A percentile compares a stretch with the other conserved stretches of the same genome.
Conservation (phyloP, 2,888 invertebrate genomes). For the Drosophila stalkeri region DNA sequence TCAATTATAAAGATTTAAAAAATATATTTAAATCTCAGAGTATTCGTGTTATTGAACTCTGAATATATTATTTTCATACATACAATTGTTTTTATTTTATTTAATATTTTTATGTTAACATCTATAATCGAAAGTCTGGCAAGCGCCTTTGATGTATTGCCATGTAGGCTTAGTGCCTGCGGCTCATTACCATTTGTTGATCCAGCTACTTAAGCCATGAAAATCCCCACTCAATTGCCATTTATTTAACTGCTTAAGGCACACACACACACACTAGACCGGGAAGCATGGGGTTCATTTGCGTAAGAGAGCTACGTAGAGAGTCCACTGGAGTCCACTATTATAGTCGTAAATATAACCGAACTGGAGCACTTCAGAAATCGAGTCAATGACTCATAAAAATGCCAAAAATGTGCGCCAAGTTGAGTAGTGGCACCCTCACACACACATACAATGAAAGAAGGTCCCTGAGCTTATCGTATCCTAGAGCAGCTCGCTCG, state of each 20-base stretch:
- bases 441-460: constrained; percentile 1
- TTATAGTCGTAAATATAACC: constrained; percentile 44
- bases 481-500: constrained; percentile 39
- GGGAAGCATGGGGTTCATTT: constrained; percentile 39
- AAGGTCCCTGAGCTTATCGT: constrained; percentile 36
- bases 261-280: constrained; percentile 1
- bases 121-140: neutral
- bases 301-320: constrained; percentile 37
- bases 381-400: constrained; percentile 80
- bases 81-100: neutral
- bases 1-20: too few species aligned
- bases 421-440: constrained; percentile 40
- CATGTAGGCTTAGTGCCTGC: neutral
- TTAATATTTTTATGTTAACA: neutral
- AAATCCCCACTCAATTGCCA: constrained; percentile 45
- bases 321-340: constrained; percentile 41
- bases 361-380: constrained; percentile 67
- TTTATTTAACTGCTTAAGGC: constrained; percentile 43
- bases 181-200: constrained; percentile 59
- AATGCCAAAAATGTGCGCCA: constrained; percentile 78
- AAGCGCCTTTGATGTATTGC: neutral
- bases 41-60: neutral
- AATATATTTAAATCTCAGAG: too few species aligned
- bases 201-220: constrained; percentile 31
- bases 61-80: neutral